Evolutionary conservation across 2,797 vertebrate genomes (phyloP).

Genomic region (Capromys pilorides): DNA sequence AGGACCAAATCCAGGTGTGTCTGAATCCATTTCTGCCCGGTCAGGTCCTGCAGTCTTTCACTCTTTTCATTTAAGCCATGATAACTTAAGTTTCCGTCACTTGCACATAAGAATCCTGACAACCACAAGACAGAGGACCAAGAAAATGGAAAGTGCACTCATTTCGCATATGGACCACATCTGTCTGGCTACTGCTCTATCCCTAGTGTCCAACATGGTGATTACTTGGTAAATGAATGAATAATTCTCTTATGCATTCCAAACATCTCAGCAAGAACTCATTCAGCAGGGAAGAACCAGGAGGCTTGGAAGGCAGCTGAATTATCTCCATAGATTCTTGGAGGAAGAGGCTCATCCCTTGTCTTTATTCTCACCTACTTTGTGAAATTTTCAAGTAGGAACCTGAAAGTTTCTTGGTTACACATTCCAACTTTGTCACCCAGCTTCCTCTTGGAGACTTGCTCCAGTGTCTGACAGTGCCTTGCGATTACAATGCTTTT

Average conservation of each 20-base stretch:
- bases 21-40: neutral
- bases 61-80: neutral
- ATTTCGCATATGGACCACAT: neutral
- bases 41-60: neutral
- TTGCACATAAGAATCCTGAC: neutral
- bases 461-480: neutral
- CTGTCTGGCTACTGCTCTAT: neutral
- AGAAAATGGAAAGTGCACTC: neutral
- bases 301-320: neutral
- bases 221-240: conserved; percentile 38
- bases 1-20: neutral
- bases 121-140: neutral
- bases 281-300: neutral
- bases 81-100: neutral
- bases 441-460: neutral
- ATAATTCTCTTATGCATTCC: neutral
- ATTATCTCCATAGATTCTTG: neutral
- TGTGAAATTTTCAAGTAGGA: neutral
- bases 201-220: neutral
- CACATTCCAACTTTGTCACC: conserved; percentile 5
- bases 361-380: neutral
- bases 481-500: neutral
- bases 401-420: neutral
- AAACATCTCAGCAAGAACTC: neutral
- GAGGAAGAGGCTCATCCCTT: neutral